Evolutionary conservation across 1,140 invertebrate species (phyloP).

Genomic region (Lordiphosa mommai): DNA sequence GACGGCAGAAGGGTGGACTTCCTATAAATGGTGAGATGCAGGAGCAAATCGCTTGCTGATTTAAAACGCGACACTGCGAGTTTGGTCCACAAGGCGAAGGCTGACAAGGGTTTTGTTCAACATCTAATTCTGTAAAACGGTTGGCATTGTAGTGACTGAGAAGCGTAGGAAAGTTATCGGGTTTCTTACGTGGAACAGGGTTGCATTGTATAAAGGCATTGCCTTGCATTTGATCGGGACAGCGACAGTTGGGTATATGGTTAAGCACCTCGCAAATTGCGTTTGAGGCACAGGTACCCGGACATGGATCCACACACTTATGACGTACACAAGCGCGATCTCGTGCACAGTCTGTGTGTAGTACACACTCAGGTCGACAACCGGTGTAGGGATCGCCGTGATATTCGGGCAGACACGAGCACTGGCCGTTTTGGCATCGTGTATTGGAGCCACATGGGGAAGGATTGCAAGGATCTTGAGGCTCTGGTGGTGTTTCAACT

Average conservation of each 20-base stretch:
- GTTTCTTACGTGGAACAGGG: constrained; percentile 84
- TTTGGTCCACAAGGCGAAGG: constrained; percentile 86
- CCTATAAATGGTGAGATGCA: constrained; percentile 87
- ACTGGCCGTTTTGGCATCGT: constrained; percentile 58
- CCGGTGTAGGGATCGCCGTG: constrained; percentile 84
- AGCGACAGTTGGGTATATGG: constrained; percentile 88
- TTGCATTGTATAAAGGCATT: constrained; percentile 87
- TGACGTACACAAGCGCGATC: constrained; percentile 87
- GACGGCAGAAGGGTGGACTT: constrained; percentile 88
- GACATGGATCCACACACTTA: constrained; percentile 88
- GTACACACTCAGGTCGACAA: constrained; percentile 91
- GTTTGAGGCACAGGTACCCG: constrained; percentile 86
- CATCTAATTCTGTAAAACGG: constrained; percentile 63
- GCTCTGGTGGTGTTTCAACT: constrained; percentile 46
- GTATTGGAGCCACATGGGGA: constrained; percentile 86
- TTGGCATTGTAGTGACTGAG: constrained; percentile 1
- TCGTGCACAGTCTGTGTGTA: constrained; percentile 89
- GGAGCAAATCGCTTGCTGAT: constrained; percentile 84
- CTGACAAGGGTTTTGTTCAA: constrained; percentile 81
- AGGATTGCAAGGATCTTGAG: constrained; percentile 85
- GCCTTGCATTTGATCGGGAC: constrained; percentile 84
- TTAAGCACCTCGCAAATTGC: constrained; percentile 89
- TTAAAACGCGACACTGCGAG: constrained; percentile 85
- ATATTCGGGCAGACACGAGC: constrained; percentile 81
- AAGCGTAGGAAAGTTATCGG: constrained; percentile 64